Conservation (phyloP, 2,888 invertebrate genomes). For the Nomada fabriciana region DNA sequence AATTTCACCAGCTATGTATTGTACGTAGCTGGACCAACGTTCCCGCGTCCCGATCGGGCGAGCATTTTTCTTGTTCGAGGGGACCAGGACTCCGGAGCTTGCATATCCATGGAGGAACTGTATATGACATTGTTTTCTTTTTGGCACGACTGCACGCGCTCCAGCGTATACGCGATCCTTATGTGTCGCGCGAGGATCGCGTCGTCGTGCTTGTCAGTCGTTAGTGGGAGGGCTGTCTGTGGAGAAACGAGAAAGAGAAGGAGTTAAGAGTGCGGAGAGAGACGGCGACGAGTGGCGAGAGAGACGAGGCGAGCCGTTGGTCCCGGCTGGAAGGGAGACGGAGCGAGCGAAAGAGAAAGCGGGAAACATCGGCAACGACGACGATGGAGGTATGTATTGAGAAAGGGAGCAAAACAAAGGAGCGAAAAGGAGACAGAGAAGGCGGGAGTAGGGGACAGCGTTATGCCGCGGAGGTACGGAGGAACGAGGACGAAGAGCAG, state of each 20-base stretch:
- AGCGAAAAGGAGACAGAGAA: constrained; percentile 37
- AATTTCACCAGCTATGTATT: constrained; percentile 70
- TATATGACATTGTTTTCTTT: constrained; percentile 63
- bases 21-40: not conserved
- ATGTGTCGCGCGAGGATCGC: constrained; percentile 61
- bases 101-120: constrained; percentile 63
- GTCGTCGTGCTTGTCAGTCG: constrained; percentile 44
- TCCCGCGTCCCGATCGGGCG: constrained; percentile 41
- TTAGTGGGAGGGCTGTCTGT: constrained; percentile 60
- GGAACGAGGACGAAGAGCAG: constrained; percentile 30
- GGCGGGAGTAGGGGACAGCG: constrained; percentile 15
- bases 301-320: not conserved
- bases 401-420: constrained; percentile 51
- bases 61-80: constrained; percentile 55
- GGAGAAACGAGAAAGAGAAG: constrained; percentile 28
- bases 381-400: constrained; percentile 1
- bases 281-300: constrained; percentile 4
- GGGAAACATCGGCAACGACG: constrained; percentile 17
- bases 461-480: not conserved
- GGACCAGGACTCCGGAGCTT: constrained; percentile 34
- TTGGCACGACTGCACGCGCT: constrained; percentile 58
- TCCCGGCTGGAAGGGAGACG: not conserved
- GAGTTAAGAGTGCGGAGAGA: constrained; percentile 2
- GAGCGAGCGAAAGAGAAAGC: constrained; percentile 39
- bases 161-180: constrained; percentile 59